phyloP scores from a whole-genome alignment of 2,888 invertebrate species.

The Cynaeus angustus region DNA sequence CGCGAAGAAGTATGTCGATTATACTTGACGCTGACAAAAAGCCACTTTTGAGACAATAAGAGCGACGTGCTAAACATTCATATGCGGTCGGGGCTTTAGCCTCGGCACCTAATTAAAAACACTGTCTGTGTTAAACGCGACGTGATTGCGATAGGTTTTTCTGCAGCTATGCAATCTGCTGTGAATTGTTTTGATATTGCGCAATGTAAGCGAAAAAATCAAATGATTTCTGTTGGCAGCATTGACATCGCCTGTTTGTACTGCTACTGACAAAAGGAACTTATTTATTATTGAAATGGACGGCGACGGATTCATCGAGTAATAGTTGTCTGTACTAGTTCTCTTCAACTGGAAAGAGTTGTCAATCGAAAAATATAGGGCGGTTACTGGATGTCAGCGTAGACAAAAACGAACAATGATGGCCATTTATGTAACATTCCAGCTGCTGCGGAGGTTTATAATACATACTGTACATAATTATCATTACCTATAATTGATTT shows the following conservation, averaged over 20 bases:
- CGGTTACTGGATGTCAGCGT: constrained; percentile 1
- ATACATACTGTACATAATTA: constrained; percentile 7
- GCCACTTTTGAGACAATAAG: constrained; percentile 59
- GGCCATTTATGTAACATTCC: constrained; percentile 15
- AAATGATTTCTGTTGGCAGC: constrained; percentile 1
- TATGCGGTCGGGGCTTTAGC: constrained; percentile 60
- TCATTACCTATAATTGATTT: constrained; percentile 22
- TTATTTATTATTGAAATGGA: constrained; percentile 7
- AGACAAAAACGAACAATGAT: constrained; percentile 31
- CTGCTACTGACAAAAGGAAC: constrained; percentile 1
- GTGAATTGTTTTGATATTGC: constrained; percentile 18
- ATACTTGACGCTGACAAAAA: constrained; percentile 57
- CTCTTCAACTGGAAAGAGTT: neutral
- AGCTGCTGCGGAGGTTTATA: constrained; percentile 11
- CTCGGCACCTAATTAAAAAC: constrained; percentile 64
- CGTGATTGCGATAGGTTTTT: constrained; percentile 56
- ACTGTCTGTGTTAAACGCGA: constrained; percentile 60
- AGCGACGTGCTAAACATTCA: constrained; percentile 65
- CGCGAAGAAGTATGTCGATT: constrained; percentile 59
- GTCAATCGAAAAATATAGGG: neutral
- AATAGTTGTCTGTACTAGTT: constrained; percentile 2
- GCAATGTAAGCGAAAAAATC: constrained; percentile 7
- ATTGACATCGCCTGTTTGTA: constrained; percentile 4
- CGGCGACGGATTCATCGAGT: neutral
- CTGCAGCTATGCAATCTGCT: constrained; percentile 11